Evolutionary conservation across 1,140 invertebrate genomes (phyloP), one percentile per base, ranked within the genome.

Genomic region (Cydia strobilella): DNA sequence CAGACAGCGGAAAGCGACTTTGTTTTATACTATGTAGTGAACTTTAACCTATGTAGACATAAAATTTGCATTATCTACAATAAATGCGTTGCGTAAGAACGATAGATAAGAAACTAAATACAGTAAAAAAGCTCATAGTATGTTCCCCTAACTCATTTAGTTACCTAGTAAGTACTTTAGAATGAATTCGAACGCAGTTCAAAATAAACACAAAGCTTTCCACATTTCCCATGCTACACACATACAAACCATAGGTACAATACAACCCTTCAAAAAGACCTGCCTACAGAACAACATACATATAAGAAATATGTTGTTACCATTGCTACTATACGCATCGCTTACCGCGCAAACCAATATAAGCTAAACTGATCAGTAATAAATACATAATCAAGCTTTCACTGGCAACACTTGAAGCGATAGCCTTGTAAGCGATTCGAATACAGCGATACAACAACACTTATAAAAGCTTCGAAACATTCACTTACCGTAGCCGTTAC

Each of bases 131-230:
- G 12, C 42, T 45, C 42, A 45, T 7, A 42, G 9, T 13, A 45
- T 45, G 42, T 13, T 42, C 3, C 39, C 39, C 31, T 39, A 39
- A 39, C 42, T 45, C 42, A 45, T 15, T 45, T 45, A 15, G 42
- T 12, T 45, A 45, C 42, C 42, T 13, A 45, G 42, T 45, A 45
- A 12, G 42, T 45, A 51, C 15, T 51, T n/a, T 51, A 51, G 48
- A 12, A 51, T 1, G 7, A 18, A n/a, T n/a, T 51, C 48, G 12
- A 51, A 51, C n/a, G 0, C 48, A 51, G 13, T 45, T 45, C 42
- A 45, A 45, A 51, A 51, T 18, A 51, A n/a, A 51, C 48, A n/a
- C 48, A 51, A 51, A 51, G n/a, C 48, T 18, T 51, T 51, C 48
- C 48, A n/a, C 48, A 18, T 18, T 18, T 51, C 15, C 48, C 48